Base-by-base conservation (phyloP, 1,140 invertebrate genomes). In the Drosophila kepulauana region DNA sequence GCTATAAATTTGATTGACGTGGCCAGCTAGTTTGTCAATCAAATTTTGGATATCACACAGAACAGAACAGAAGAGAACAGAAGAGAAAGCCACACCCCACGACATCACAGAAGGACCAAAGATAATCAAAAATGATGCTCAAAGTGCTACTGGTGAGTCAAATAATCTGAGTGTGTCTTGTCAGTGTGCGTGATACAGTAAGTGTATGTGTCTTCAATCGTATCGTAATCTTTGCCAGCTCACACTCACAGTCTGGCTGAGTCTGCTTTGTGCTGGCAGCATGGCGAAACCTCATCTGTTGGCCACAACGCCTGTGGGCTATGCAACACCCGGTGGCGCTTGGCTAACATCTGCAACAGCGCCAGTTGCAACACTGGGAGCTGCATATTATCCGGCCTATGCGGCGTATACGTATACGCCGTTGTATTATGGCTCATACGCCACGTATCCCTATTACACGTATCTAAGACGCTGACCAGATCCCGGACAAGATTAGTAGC, bases 1-100 rank as follows among this genome's bases (percentile, higher is more conserved):
- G 81, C 85, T 89, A 89, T 89, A 89, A 89, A 89, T 90, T 89
- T 89, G 86, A 89, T 89, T 90, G 86, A 85, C 71, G 74, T 20
- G 49, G 48, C 65, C 54, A 49, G 48, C 33, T 62, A 52, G 61
- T 77, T 70, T 70, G 79, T 73, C 78, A 89, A 88, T 89, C 48
- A 85, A 86, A 75, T 76, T 81, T 85, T 79, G 61, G 74, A 76
- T 89, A 76, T 66, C 67, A 65, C 15, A 71, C 59, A 13, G 45
- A 7, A 41, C 49, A 33, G 35, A 38, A 38, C 20, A 65, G 25
- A 20, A 46, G 56, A 57, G 10, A 46, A 15, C 20, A 25, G 20
- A 25, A 25, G 20, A 25, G 20, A 25, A 25, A 25, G 33, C 41
- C 35, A 57, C 48, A 49, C 28, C 72, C 20, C 10, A 25, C 41